Conservation (phyloP, 2,113 vertebrate genomes). For the Sorex fumeus region DNA sequence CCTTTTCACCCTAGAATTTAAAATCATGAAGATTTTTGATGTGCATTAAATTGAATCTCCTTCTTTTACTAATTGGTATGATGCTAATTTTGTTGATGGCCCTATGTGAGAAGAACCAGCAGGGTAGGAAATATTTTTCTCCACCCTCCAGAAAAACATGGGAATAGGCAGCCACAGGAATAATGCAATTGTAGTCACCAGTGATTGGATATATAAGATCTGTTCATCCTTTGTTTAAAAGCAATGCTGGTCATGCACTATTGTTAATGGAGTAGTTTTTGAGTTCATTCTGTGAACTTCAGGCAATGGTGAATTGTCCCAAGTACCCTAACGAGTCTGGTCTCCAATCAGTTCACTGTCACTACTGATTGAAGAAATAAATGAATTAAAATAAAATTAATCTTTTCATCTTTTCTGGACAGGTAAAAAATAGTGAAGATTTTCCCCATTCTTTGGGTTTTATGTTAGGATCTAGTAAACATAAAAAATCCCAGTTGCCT, state of each 20-base stretch:
- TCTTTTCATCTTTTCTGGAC: background rate
- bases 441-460: background rate
- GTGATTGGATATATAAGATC: background rate
- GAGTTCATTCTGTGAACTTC: background rate
- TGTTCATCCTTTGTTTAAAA: conserved; percentile 38
- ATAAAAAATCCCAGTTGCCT: background rate
- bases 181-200: background rate
- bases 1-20: background rate
- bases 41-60: background rate
- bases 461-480: background rate
- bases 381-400: background rate
- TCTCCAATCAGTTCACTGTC: background rate
- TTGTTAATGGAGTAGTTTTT: background rate
- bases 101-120: background rate
- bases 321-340: background rate
- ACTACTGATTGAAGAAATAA: conserved; percentile 1
- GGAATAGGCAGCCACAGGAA: background rate
- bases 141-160: background rate
- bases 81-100: background rate
- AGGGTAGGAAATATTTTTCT: background rate
- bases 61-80: background rate
- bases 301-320: background rate
- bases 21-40: background rate
- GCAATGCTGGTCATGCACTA: background rate
- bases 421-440: background rate